Conservation (phyloP, 2,797 vertebrate genomes). For the Zalophus californianus region DNA sequence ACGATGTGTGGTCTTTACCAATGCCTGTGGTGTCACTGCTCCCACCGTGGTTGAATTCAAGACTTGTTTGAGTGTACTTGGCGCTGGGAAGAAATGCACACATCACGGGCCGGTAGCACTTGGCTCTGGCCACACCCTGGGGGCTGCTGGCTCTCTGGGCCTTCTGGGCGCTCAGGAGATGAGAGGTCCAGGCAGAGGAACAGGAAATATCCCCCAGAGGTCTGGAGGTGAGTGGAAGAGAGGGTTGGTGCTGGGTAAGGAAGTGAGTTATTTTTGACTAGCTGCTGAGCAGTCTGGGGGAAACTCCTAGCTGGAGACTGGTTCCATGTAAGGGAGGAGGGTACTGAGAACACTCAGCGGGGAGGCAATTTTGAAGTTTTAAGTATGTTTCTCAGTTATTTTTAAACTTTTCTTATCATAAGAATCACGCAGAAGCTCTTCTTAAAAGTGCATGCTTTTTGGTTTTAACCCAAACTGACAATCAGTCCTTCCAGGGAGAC, state of each 20-base stretch:
- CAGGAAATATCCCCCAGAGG: accelerated
- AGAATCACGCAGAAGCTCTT: background rate
- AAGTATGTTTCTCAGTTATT: background rate
- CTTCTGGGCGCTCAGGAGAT: accelerated
- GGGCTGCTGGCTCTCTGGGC: accelerated
- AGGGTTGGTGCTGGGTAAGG: accelerated
- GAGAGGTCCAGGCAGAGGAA: background rate
- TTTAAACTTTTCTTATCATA: background rate
- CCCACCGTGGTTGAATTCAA: background rate
- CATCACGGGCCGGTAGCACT: accelerated
- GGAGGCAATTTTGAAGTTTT: background rate
- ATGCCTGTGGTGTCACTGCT: background rate
- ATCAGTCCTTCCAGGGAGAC: background rate
- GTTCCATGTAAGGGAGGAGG: background rate
- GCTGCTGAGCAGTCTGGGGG: no score
- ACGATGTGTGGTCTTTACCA: background rate
- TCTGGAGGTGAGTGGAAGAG: background rate
- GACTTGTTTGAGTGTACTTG: background rate
- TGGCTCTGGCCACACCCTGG: accelerated
- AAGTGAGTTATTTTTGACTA: accelerated
- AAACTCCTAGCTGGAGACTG: background rate
- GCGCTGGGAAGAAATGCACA: background rate
- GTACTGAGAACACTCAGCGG: accelerated
- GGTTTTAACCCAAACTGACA: background rate
- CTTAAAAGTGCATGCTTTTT: background rate